Conservation (phyloP, 2,888 invertebrate species). For the Apomyelois bistriatella region DNA sequence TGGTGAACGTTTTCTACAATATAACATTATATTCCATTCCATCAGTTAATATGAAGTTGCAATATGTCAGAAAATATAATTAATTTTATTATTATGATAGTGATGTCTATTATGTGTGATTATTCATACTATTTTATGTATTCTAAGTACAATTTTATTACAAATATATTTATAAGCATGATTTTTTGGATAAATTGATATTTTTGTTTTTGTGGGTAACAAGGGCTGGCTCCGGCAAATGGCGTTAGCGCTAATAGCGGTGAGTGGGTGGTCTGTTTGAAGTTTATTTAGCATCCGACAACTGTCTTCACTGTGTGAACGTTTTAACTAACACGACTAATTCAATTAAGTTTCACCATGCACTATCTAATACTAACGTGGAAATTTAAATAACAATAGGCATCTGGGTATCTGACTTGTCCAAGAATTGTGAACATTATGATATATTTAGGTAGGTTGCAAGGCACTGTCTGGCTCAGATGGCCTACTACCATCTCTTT, state of each 20-base stretch:
- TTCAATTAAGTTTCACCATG: conserved; percentile 13
- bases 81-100: neutral
- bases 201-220: conserved; percentile 66
- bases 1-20: conserved; percentile 28
- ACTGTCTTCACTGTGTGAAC: conserved; percentile 39
- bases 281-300: conserved; percentile 40
- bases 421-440: neutral
- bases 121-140: conserved; percentile 6
- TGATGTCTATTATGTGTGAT: neutral
- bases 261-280: conserved; percentile 65
- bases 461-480: no score
- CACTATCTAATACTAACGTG: conserved; percentile 4
- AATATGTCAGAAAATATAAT: neutral
- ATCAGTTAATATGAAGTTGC: neutral
- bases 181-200: conserved; percentile 40
- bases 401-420: neutral
- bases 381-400: neutral
- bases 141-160: neutral
- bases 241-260: conserved; percentile 62
- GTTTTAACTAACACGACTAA: conserved; percentile 38
- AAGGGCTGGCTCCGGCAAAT: conserved; percentile 61
- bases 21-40: neutral
- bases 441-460: neutral
- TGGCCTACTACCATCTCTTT: no score
- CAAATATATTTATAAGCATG: conserved; percentile 7